Evolutionary conservation across 2,888 invertebrate genomes (phyloP).

Genomic region (Lasioglossum villosulum): DNA sequence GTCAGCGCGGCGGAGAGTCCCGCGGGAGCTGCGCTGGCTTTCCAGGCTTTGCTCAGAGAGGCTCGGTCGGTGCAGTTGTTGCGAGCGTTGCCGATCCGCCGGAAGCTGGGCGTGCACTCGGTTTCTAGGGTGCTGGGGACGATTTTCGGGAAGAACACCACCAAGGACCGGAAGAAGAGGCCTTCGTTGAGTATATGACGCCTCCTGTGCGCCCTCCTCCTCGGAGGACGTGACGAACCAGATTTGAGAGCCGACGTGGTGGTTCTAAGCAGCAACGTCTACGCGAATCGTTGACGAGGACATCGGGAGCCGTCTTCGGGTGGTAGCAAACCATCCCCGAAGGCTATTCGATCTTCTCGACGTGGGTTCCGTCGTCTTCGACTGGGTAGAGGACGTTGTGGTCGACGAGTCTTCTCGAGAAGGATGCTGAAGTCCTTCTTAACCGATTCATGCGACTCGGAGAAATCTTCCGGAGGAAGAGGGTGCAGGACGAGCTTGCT

Average conservation of each 20-base stretch:
- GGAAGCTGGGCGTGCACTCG: constrained; percentile 91
- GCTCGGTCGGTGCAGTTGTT: constrained; percentile 91
- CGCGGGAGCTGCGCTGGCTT: constrained; percentile 92
- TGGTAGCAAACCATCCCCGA: background rate
- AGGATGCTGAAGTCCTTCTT: background rate
- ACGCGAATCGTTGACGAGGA: constrained; percentile 76
- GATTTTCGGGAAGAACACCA: constrained; percentile 92
- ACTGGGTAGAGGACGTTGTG: constrained; percentile 6
- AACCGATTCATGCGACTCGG: background rate
- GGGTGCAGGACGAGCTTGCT: constrained; percentile 22
- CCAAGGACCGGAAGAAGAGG: constrained; percentile 91
- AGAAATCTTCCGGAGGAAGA: background rate
- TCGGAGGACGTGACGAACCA: constrained; percentile 81
- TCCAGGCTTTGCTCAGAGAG: constrained; percentile 90
- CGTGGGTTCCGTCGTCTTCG: background rate
- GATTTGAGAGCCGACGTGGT: constrained; percentile 78
- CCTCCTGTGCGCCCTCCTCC: constrained; percentile 82
- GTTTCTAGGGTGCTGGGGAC: constrained; percentile 92
- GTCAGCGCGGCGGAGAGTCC: constrained; percentile 93
- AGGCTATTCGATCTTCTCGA: background rate
- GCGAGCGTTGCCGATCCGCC: constrained; percentile 88
- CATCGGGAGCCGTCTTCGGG: background rate
- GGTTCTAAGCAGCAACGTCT: constrained; percentile 81
- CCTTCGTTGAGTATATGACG: constrained; percentile 91
- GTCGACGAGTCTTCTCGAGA: background rate